Base-by-base conservation (phyloP, 2,113 vertebrate genomes). In the Notiomystis cincta region DNA sequence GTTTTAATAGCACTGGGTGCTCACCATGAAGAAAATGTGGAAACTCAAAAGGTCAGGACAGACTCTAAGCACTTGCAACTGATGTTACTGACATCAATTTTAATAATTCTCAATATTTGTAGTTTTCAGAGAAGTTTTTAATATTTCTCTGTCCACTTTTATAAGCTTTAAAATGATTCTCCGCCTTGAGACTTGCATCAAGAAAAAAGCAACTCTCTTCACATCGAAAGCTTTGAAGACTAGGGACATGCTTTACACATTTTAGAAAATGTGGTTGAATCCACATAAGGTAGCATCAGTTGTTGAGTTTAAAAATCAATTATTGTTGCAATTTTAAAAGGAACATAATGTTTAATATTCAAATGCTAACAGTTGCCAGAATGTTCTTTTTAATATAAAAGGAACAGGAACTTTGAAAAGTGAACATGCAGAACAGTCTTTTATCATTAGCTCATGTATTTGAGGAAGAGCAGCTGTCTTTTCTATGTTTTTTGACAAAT, bases 401-500 rank as follows among this genome's bases (percentile, higher is more conserved):
- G 95, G 97, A 98, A 95, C 95, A 97, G 95, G 96, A 97, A 98
- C 98, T 98, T 97, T 95, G 91, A 98, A 95, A 97, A 97, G 94
- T 94, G 96, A 97, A 98, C 97, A 97, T 96, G 96, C 97, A 97
- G 92, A 98, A 96, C 94, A 97, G 98, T 98, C 97, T 98, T 98
- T 98, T 98, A 98, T 98, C 98, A 98, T 98, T 98, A 97, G 98
- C 98, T 98, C 97, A 98, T 98, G 98, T 98, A 98, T 98, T 98
- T 98, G 98, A 98, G 97, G 96, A 98, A 98, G 98, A 98, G 98
- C 98, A 98, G 98, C 98, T 98, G 98, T 98, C 97, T 98, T 98
- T 98, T 98, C 98, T 98, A 98, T 98, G 98, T 98, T 98, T 98
- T 98, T 98, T 98, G 98, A 98, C 97, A 98, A 98, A 98, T 98